Evolutionary conservation across 1,140 invertebrate species (phyloP), one percentile per base, ranked within the genome.

Genomic region (Ganaspis sp.): DNA sequence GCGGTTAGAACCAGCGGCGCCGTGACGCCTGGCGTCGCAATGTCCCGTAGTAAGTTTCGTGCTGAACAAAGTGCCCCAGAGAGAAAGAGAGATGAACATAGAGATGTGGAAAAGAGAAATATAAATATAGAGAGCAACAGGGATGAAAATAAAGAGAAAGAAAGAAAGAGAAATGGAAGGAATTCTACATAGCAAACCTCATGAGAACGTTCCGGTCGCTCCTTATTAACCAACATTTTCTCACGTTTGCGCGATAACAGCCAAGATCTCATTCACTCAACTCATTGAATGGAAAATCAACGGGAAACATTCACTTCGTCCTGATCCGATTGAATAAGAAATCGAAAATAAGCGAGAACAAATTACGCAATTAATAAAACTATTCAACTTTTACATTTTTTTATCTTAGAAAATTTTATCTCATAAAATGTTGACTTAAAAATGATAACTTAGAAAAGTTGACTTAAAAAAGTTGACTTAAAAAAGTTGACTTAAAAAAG

Each of bases 1-100:
- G 53, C 74, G 72, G 73, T 74, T 64, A 34, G 76, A 69, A 64
- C 49, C 49, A 42, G 72, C 72, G 75, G 78, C 78, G 78, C 75
- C 75, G 75, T 64, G 64, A 53, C 75, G 78, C 70, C 78, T 53
- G 78, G 78, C 78, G 75, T 77, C 78, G 69, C 58, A 38, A 73
- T 79, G 75, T 80, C 78, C 75, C 75, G 54, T 38, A 29, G 29
- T 34, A 34, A 70, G 26, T 11, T 64, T 21, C 37, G 12, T 29
- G 45, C 45, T 49, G 45, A 49, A n/a, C n/a, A 49, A 8, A 19
- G 45, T 6, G 19, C n/a, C 17, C 15, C 17, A 49, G 45, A 49
- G 45, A 49, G n/a, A 17, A 17, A 19, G 45, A 49, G 45, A 17
- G 15, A 49, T n/a, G 45, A 9, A 6, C 6, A 34, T 34, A 34